Evolutionary conservation across 2,797 vertebrate genomes (phyloP).

Genomic region (Antrozous pallidus): DNA sequence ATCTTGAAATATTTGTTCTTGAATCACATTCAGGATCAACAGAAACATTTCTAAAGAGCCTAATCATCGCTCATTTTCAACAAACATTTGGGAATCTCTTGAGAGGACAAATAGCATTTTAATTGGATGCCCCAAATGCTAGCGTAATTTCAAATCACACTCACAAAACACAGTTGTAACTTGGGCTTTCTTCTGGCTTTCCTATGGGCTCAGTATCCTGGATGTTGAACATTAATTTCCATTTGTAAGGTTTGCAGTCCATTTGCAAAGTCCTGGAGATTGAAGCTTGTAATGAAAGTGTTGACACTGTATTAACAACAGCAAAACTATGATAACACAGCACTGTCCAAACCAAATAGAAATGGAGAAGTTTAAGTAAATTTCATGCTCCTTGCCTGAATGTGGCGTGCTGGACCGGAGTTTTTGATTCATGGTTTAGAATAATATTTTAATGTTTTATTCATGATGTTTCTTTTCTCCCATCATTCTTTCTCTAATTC

Average conservation of each 20-base stretch:
- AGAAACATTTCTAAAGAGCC: slow-evolving; percentile 52
- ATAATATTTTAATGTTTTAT: slow-evolving; percentile 53
- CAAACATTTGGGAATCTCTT: slow-evolving; percentile 43
- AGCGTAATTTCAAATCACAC: slow-evolving; percentile 38
- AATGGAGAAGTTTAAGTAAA: slow-evolving; percentile 68
- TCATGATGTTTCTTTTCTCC: slow-evolving; percentile 28
- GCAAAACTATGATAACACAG: slow-evolving; percentile 65
- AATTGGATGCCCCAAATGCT: slow-evolving; percentile 52
- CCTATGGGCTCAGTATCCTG: not conserved
- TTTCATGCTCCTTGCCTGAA: slow-evolving; percentile 54
- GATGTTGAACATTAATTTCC: slow-evolving; percentile 29
- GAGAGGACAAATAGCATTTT: slow-evolving; percentile 50
- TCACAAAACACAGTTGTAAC: not conserved
- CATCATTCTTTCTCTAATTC: not conserved
- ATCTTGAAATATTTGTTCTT: slow-evolving; percentile 46
- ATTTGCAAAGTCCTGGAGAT: slow-evolving; percentile 49
- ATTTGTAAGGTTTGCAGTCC: slow-evolving; percentile 13
- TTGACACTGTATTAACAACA: slow-evolving; percentile 53
- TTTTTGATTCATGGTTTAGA: slow-evolving; percentile 60
- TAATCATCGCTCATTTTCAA: slow-evolving; percentile 49
- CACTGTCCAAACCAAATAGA: slow-evolving; percentile 66
- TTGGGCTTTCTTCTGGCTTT: slow-evolving; percentile 26
- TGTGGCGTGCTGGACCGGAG: slow-evolving; percentile 35
- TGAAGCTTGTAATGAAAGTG: slow-evolving; percentile 39
- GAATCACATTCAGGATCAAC: slow-evolving; percentile 45